Evolutionary conservation across 2,888 invertebrate genomes (phyloP).

Genomic region (Gerosis bhagava): DNA sequence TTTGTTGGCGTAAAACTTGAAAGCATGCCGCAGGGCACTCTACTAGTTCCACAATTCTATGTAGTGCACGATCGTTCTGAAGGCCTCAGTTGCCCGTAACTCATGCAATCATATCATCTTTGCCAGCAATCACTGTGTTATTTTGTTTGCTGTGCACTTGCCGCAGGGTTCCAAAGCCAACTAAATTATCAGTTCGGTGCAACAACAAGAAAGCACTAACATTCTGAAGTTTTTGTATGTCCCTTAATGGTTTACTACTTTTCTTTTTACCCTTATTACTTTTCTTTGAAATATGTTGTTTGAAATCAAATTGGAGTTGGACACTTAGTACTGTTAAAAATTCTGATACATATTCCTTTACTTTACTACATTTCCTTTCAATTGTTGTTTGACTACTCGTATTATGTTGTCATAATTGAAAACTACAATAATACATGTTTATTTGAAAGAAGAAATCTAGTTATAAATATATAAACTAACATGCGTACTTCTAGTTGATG

Average conservation of each 20-base stretch:
- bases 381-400: too few relatives aligned
- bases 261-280: too few relatives aligned
- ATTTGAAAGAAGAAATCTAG: too few relatives aligned
- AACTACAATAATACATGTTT: too few relatives aligned
- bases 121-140: conserved; percentile 61
- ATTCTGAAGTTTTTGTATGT: conserved; percentile 15
- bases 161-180: conserved; percentile 44
- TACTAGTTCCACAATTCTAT: conserved; percentile 50
- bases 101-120: conserved; percentile 56
- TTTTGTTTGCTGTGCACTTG: conserved; percentile 62
- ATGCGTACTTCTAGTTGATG: too few relatives aligned
- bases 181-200: conserved; percentile 53
- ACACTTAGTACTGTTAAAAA: conserved; percentile 1
- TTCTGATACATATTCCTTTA: too few relatives aligned
- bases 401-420: too few relatives aligned
- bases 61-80: conserved; percentile 34
- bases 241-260: conserved; percentile 18
- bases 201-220: conserved; percentile 21
- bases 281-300: conserved; percentile 14
- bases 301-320: conserved; percentile 16
- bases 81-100: conserved; percentile 35
- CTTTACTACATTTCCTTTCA: too few relatives aligned
- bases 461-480: too few relatives aligned
- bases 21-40: conserved; percentile 53
- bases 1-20: conserved; percentile 44